Conservation (phyloP, 64 coral and sea anemone species). For the Catalaphyllia jardinei region DNA sequence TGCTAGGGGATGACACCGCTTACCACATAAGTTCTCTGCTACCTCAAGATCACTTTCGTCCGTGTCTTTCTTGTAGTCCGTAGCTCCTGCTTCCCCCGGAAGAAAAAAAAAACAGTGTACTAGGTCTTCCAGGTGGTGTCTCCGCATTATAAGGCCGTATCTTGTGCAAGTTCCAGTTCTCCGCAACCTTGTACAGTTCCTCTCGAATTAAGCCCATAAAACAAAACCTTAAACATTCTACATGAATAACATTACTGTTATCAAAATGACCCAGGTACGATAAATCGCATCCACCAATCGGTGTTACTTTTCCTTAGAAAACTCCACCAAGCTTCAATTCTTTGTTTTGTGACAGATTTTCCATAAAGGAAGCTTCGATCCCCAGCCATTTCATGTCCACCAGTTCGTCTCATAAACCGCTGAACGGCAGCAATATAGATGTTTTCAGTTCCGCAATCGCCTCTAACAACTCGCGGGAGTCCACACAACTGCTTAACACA, state of each 20-base stretch:
- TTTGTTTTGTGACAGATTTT: slow-evolving; percentile 41
- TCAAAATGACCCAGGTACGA: slow-evolving; percentile 24
- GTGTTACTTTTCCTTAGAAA: slow-evolving; percentile 57
- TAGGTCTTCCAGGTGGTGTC: background rate
- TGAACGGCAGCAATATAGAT: slow-evolving; percentile 37
- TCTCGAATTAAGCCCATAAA: slow-evolving; percentile 24
- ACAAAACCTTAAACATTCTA: slow-evolving; percentile 56
- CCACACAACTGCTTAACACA: slow-evolving; percentile 17
- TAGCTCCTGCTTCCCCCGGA: slow-evolving; percentile 20
- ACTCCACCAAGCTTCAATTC: slow-evolving; percentile 43
- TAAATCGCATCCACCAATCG: slow-evolving; percentile 40
- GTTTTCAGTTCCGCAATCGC: slow-evolving; percentile 53
- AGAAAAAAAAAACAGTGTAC: background rate
- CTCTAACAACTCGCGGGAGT: slow-evolving; percentile 16
- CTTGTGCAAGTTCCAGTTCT: slow-evolving; percentile 53
- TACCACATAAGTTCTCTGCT: background rate
- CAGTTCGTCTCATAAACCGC: slow-evolving; percentile 31
- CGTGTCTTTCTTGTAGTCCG: background rate
- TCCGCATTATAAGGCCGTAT: slow-evolving; percentile 39
- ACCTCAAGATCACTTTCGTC: background rate
- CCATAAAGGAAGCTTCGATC: slow-evolving; percentile 14
- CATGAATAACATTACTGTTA: slow-evolving; percentile 35
- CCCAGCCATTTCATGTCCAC: background rate
- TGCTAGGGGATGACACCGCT: background rate
- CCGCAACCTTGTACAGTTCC: slow-evolving; percentile 38